These are phyloP conservation scores for Epinephelus lanceolatus DNA, from an alignment of 2,113 vertebrate genomes.

Conservation along the genomic window DNA sequence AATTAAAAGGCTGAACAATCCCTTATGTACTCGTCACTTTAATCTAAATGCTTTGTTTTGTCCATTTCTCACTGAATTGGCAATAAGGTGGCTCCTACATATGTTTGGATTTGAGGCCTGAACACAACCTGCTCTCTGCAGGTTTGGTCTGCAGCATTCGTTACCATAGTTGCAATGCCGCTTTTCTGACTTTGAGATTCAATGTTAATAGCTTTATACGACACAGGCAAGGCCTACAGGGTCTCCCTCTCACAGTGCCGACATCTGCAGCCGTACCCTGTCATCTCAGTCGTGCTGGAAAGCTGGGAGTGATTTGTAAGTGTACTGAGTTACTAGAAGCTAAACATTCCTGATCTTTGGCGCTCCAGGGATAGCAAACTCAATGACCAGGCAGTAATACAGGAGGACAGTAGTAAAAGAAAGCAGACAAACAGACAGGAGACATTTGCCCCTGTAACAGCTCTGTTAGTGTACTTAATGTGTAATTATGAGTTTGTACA, in stretches of 20 bases:
- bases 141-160: background rate
- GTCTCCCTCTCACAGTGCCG: background rate
- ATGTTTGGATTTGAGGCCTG: background rate
- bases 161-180: background rate
- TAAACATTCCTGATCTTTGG: slow-evolving; percentile 52
- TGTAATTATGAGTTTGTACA: background rate
- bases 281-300: slow-evolving; percentile 40
- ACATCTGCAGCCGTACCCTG: slow-evolving; percentile 8
- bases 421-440: background rate
- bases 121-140: too few species aligned
- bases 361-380: slow-evolving; percentile 38
- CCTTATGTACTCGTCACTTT: background rate
- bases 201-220: background rate
- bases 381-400: slow-evolving; percentile 32
- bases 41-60: background rate
- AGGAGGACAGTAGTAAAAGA: background rate
- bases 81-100: too few species aligned
- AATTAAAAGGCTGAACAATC: slow-evolving; percentile 1
- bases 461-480: background rate
- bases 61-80: background rate
- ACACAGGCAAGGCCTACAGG: background rate
- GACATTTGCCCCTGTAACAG: background rate
- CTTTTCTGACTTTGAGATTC: background rate
- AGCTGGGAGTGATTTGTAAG: slow-evolving; percentile 44
- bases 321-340: slow-evolving; percentile 53